These are phyloP conservation scores for Plestiodon gilberti DNA, from an alignment of 2,113 vertebrate genomes.

Conservation along the genomic window DNA sequence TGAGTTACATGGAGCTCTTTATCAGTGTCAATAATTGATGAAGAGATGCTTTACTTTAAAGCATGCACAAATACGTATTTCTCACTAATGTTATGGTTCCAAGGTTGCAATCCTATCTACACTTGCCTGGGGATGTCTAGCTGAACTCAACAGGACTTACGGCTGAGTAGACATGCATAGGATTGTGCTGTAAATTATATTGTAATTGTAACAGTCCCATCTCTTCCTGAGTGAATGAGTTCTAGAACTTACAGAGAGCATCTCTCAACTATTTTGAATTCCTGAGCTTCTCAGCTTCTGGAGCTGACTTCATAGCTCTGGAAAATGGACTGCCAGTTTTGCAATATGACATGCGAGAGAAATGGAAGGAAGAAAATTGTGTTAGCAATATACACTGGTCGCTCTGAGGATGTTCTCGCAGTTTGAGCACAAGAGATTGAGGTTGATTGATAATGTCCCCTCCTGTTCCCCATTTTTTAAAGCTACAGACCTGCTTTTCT, in stretches of 20 bases:
- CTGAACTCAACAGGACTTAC: too few species aligned
- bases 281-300: neutral
- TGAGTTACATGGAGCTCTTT: neutral
- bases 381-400: neutral
- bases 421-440: neutral
- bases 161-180: too few species aligned
- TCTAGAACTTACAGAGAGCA: neutral
- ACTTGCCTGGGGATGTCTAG: too few species aligned
- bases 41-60: neutral
- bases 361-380: neutral
- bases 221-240: neutral
- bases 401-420: neutral
- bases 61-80: neutral
- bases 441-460: slow-evolving; percentile 9
- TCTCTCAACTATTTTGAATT: neutral
- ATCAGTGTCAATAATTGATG: neutral
- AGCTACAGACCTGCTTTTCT: neutral
- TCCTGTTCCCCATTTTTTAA: neutral
- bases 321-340: neutral
- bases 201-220: neutral
- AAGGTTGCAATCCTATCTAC: too few species aligned
- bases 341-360: neutral
- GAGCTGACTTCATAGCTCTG: neutral
- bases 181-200: neutral
- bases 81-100: neutral